These are phyloP conservation scores for Macrophya annulata DNA, from an alignment of 2,888 invertebrate genomes.

Conservation along the genomic window DNA sequence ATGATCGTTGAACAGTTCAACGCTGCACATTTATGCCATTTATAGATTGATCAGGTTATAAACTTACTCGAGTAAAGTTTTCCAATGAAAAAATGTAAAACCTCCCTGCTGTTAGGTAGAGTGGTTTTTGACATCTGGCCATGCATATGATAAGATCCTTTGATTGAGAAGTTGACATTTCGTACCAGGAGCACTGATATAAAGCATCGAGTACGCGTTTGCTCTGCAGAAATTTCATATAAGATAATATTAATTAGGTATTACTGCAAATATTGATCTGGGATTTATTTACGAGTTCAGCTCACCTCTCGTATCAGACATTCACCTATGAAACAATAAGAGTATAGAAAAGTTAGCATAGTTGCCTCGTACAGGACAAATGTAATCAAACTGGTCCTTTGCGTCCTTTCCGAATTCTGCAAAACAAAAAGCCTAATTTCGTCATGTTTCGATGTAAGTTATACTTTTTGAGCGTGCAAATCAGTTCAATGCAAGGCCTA, in stretches of 20 bases:
- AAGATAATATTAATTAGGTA: background rate
- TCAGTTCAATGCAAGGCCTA: background rate
- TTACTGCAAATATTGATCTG: background rate
- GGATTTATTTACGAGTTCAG: background rate
- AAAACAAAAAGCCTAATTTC: background rate
- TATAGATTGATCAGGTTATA: background rate
- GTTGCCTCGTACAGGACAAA: constrained; percentile 58
- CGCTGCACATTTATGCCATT: constrained; percentile 8
- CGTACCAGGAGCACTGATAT: constrained; percentile 51
- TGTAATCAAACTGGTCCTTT: background rate
- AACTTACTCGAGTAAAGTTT: constrained; percentile 36
- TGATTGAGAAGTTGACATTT: constrained; percentile 76
- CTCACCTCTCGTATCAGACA: constrained; percentile 62
- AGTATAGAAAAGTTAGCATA: constrained; percentile 60
- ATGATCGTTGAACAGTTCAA: constrained; percentile 11
- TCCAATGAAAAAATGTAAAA: constrained; percentile 80
- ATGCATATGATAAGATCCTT: constrained; percentile 80
- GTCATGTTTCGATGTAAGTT: background rate
- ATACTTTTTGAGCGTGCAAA: background rate
- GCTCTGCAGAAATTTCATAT: constrained; percentile 18
- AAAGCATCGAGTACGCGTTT: constrained; percentile 24
- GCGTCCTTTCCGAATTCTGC: constrained; percentile 29
- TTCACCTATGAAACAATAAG: constrained; percentile 64
- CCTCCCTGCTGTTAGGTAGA: constrained; percentile 81
- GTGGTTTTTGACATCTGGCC: constrained; percentile 81